Evolutionary conservation across 2,888 invertebrate genomes (phyloP).

Genomic region (Ernsta delagoae): DNA sequence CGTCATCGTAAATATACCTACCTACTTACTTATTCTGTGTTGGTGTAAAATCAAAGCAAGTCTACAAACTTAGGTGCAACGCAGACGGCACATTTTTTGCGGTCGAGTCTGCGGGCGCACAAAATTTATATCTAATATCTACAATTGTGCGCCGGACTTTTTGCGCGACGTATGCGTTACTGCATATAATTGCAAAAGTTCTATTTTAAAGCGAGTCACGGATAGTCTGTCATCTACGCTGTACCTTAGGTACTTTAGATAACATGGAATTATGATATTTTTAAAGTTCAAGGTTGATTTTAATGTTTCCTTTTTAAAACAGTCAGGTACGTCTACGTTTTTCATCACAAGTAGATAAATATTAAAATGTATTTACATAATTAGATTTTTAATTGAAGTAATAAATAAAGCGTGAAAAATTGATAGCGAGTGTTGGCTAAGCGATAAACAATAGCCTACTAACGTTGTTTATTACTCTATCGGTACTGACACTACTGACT

Average conservation of each 20-base stretch:
- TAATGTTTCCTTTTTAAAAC: neutral
- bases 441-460: slow-evolving; percentile 1
- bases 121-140: too few relatives aligned
- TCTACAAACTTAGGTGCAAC: too few relatives aligned
- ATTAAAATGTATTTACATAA: too few relatives aligned
- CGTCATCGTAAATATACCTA: slow-evolving; percentile 1
- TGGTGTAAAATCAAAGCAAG: neutral
- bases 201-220: too few relatives aligned
- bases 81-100: too few relatives aligned
- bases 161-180: too few relatives aligned
- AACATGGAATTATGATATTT: neutral
- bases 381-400: neutral
- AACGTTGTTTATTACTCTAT: neutral
- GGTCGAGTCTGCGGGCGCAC: too few relatives aligned
- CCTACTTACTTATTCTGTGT: neutral
- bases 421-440: neutral
- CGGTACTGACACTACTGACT: neutral
- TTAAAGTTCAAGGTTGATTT: neutral
- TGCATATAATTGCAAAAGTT: too few relatives aligned
- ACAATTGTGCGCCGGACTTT: too few relatives aligned
- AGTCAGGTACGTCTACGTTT: too few relatives aligned
- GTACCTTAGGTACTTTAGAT: neutral
- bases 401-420: neutral
- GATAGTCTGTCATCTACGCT: too few relatives aligned
- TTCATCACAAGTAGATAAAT: too few relatives aligned